Evolutionary conservation across 2,113 vertebrate genomes (phyloP), one percentile per base, ranked within the genome.

Genomic region (Xenopus laevis): DNA sequence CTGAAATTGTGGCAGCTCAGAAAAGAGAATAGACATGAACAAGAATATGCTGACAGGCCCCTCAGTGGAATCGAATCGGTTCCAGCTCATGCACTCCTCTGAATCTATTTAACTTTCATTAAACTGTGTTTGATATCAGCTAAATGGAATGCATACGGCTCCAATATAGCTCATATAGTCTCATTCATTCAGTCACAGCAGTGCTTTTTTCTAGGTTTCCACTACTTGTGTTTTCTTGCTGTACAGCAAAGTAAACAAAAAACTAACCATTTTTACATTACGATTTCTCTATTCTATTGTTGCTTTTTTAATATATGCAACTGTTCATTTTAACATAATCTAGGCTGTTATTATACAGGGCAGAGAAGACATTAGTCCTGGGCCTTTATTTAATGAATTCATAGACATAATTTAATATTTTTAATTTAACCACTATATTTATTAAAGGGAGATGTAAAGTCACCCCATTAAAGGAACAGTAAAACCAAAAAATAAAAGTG

Each of bases 31-130:
- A 91, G 88, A 92, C 88, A 84, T 90, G 89, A 90, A 88, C 91
- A 89, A 91, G 90, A 94, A 94, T 92, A 90, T 91, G 89, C 91
- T 90, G 90, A 92, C 91, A 92, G 91, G 91, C 91, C 91, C 91
- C 89, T 92, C 91, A 82, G 90, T 92, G 91, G 91, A 94, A 93
- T 93, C 92, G 93, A 93, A 92, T 94, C 92, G 92, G 91, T 94
- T 93, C 93, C 92, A 91, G 90, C 92, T 92, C 86, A 88, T 93
- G 90, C 91, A 89, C 92, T 93, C 91, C 91, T 92, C 91, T 91
- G 89, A 94, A 93, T 92, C 92, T 93, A 93, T 93, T 94, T 93
- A 93, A 94, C 92, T 94, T 94, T 95, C 92, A 93, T 94, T 93
- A 94, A 93, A 93, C 91, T 92, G 92, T 93, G 92, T 93, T 94